Percentiles rank a stretch among this genome's conserved stretches.
These are phyloP conservation scores for Neopipo cinnamomea DNA, from an alignment of 2,113 vertebrate species.

Conservation along the genomic window DNA sequence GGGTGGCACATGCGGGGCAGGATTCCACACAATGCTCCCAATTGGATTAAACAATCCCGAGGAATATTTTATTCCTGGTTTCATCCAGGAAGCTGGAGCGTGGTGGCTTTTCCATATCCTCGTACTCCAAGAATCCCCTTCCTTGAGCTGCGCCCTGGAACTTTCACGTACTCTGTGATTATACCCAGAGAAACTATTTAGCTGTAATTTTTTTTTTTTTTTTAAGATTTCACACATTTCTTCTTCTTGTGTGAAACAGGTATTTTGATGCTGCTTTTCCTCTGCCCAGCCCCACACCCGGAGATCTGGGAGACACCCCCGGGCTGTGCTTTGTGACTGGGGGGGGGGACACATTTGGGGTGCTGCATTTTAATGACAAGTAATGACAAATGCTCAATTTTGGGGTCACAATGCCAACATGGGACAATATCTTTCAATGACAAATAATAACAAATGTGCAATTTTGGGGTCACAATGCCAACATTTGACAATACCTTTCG, in stretches of 20 bases:
- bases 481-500: background rate
- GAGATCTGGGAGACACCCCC: rapidly evolving
- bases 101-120: background rate
- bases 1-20: background rate
- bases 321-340: background rate
- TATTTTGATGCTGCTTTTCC: background rate
- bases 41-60: background rate
- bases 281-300: rapidly evolving
- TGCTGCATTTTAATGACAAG: background rate
- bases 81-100: background rate
- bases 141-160: background rate
- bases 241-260: background rate
- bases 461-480: rapidly evolving
- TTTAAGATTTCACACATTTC: background rate
- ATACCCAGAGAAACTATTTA: background rate
- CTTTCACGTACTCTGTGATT: background rate
- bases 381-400: rapidly evolving
- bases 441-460: rapidly evolving
- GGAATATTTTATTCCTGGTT: background rate
- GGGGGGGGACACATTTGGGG: rapidly evolving
- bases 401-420: rapidly evolving
- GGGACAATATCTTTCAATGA: background rate
- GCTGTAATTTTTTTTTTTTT: background rate
- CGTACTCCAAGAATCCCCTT: background rate
- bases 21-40: background rate